phyloP scores from a whole-genome alignment of 2,888 invertebrate genomes.

The Sesia bembeciformis region DNA sequence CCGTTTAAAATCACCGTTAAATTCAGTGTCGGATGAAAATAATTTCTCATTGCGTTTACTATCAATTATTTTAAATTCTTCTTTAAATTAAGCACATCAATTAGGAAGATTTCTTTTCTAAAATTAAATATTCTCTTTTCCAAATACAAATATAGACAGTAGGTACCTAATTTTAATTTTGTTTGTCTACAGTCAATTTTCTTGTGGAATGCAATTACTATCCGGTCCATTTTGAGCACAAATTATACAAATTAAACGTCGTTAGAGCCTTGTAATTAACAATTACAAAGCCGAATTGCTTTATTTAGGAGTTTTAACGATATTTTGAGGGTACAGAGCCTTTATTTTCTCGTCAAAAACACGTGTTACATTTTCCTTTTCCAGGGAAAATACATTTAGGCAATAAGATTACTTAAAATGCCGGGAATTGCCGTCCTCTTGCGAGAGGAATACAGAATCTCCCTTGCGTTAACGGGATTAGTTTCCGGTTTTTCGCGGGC shows the following conservation, averaged over 20 bases:
- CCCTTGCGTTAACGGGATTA: no score
- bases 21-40: no score
- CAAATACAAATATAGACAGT: no score
- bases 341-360: conserved; percentile 2
- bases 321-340: conserved; percentile 8
- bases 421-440: no score
- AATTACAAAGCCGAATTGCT: conserved; percentile 47
- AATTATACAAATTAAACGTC: conserved; percentile 18
- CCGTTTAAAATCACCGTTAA: no score
- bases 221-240: conserved; percentile 1
- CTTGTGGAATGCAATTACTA: background rate
- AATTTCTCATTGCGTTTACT: no score
- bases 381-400: background rate
- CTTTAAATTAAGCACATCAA: no score
- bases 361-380: background rate
- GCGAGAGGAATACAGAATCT: no score
- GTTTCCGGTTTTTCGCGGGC: no score
- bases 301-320: conserved; percentile 37
- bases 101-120: no score
- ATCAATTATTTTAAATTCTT: no score
- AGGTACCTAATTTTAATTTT: background rate
- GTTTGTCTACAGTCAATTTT: background rate
- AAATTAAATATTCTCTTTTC: no score
- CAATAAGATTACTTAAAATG: background rate
- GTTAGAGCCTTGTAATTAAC: conserved; percentile 43